These are phyloP conservation scores for Sporophila hypoxantha DNA, from an alignment of 2,113 vertebrate species.

Conservation along the genomic window DNA sequence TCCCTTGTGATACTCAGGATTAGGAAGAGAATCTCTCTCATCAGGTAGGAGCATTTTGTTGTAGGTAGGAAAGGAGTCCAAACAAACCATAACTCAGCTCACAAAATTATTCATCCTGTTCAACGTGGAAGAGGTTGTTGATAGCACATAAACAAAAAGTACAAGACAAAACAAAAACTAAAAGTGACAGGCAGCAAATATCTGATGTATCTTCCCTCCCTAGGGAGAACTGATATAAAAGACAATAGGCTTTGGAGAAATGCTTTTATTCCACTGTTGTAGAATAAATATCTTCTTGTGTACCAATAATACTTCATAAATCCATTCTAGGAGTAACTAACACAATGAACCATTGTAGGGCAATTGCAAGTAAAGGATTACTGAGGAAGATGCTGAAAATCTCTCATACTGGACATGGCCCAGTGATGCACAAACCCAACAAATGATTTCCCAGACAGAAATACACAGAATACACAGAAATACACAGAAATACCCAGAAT, in stretches of 20 bases:
- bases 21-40: not conserved
- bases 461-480: not conserved
- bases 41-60: not conserved
- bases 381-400: slow-evolving; percentile 39
- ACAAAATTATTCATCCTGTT: not conserved
- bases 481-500: not conserved
- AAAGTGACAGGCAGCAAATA: not conserved
- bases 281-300: not conserved
- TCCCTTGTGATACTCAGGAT: not conserved
- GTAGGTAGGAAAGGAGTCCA: not conserved
- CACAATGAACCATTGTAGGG: not conserved
- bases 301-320: slow-evolving; percentile 43
- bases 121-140: not conserved
- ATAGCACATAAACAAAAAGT: not conserved
- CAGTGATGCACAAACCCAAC: slow-evolving; percentile 18
- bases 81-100: not conserved
- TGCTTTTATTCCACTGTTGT: not conserved
- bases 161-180: not conserved
- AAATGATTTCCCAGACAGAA: not conserved
- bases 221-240: not conserved
- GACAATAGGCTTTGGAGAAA: slow-evolving; percentile 10
- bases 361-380: slow-evolving; percentile 5
- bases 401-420: slow-evolving; percentile 31
- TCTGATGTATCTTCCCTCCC: not conserved
- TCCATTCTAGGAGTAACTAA: not conserved